Conservation (phyloP, 2,888 invertebrate species). For the Hipparchia sbordonii region DNA sequence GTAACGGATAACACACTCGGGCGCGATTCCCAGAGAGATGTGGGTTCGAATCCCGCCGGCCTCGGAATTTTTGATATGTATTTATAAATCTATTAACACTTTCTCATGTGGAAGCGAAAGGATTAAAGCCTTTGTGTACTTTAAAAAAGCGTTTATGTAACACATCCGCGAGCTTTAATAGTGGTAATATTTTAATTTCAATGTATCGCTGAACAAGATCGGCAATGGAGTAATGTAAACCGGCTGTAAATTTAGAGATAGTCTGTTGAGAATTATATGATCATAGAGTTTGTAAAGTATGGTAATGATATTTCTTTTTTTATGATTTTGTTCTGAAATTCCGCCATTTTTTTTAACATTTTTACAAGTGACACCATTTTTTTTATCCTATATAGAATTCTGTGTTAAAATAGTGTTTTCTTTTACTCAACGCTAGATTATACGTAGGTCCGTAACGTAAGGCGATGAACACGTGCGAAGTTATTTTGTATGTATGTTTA, state of each 20-base stretch:
- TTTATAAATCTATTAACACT: too few species aligned
- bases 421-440: not conserved
- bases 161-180: not conserved
- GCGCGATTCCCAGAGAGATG: too few species aligned
- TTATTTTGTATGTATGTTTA: conserved; percentile 14
- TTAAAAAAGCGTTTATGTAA: not conserved
- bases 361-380: too few species aligned
- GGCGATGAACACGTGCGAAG: not conserved
- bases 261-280: conserved; percentile 20
- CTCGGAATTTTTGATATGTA: too few species aligned
- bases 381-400: too few species aligned
- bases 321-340: conserved; percentile 5
- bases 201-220: not conserved
- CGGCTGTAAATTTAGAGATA: not conserved
- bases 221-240: not conserved
- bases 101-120: too few species aligned
- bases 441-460: not conserved
- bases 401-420: not conserved
- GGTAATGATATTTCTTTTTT: not conserved
- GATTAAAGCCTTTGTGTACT: too few species aligned
- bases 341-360: not conserved
- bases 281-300: conserved; percentile 9
- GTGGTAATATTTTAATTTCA: not conserved
- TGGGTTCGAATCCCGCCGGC: too few species aligned
- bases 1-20: too few species aligned